Evolutionary conservation across 1,140 invertebrate species (phyloP).

Genomic region (Drosophila nikananu): DNA sequence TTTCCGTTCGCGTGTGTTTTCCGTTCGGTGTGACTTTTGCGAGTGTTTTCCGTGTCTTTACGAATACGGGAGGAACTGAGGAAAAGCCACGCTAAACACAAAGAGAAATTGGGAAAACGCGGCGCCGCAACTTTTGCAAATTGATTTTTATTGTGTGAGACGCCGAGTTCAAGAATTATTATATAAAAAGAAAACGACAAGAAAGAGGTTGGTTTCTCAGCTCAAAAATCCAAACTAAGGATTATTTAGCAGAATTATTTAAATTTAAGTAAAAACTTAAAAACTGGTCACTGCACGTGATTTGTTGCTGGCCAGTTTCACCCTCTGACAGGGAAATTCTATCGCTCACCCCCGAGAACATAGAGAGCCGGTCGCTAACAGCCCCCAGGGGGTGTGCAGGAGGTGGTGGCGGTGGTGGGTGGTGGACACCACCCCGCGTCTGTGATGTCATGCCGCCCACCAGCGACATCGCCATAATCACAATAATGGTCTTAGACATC

Average conservation of each 20-base stretch:
- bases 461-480: conserved; percentile 60
- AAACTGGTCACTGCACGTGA: conserved; percentile 53
- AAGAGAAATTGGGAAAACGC: conserved; percentile 53
- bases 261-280: conserved; percentile 4
- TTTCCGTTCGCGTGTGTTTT: conserved; percentile 53
- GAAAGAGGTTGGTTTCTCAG: conserved; percentile 27
- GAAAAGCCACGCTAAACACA: conserved; percentile 54
- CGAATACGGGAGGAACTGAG: conserved; percentile 27
- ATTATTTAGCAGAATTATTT: not conserved
- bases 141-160: conserved; percentile 76
- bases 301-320: conserved; percentile 54
- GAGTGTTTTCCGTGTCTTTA: conserved; percentile 26
- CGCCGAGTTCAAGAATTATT: conserved; percentile 55
- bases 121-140: conserved; percentile 68
- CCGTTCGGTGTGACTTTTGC: conserved; percentile 28
- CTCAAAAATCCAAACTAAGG: not conserved
- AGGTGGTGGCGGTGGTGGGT: not conserved
- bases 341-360: conserved; percentile 41
- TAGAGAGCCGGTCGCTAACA: conserved; percentile 66
- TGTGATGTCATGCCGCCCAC: conserved; percentile 66
- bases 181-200: conserved; percentile 30
- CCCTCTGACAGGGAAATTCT: conserved; percentile 25
- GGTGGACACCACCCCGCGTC: conserved; percentile 20
- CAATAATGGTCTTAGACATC: conserved; percentile 75
- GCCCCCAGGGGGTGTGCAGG: conserved; percentile 21